Evolutionary conservation across 2,888 invertebrate genomes (phyloP).

Genomic region (Leptinotarsa juncta): DNA sequence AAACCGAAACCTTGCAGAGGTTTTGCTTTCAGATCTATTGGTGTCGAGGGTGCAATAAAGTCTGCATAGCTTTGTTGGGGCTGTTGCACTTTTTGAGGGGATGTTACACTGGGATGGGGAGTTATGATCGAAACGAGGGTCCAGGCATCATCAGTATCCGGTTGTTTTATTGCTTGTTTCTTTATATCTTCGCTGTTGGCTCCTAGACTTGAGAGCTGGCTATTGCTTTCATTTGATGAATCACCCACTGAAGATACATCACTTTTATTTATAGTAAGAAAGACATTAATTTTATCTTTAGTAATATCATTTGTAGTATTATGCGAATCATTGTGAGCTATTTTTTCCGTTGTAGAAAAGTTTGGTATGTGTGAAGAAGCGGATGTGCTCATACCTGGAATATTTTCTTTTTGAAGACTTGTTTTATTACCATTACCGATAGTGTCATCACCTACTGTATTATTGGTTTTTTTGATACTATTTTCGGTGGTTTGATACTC

Average conservation of each 20-base stretch:
- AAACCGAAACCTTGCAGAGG: constrained; percentile 75
- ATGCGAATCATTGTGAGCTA: not conserved
- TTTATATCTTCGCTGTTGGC: constrained; percentile 18
- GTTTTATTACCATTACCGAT: too few relatives aligned
- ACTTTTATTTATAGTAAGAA: not conserved
- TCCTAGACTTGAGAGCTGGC: not conserved
- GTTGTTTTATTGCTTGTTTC: constrained; percentile 32
- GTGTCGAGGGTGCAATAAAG: constrained; percentile 58
- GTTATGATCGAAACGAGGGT: constrained; percentile 71
- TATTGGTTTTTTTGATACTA: not conserved
- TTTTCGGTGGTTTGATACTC: not conserved
- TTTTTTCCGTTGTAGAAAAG: too few relatives aligned
- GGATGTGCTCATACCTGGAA: not conserved
- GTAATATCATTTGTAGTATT: not conserved
- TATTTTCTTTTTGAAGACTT: not conserved
- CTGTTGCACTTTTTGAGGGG: constrained; percentile 26
- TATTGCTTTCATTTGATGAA: not conserved
- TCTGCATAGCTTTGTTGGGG: constrained; percentile 45
- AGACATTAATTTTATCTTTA: not conserved
- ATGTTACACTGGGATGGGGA: constrained; percentile 61
- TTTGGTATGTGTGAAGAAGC: too few relatives aligned
- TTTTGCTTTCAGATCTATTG: constrained; percentile 69
- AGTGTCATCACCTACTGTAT: not conserved
- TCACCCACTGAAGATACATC: not conserved
- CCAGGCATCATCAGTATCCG: constrained; percentile 62